Evolutionary conservation across 2,113 vertebrate genomes (phyloP).

Genomic region (Struthio camelus): DNA sequence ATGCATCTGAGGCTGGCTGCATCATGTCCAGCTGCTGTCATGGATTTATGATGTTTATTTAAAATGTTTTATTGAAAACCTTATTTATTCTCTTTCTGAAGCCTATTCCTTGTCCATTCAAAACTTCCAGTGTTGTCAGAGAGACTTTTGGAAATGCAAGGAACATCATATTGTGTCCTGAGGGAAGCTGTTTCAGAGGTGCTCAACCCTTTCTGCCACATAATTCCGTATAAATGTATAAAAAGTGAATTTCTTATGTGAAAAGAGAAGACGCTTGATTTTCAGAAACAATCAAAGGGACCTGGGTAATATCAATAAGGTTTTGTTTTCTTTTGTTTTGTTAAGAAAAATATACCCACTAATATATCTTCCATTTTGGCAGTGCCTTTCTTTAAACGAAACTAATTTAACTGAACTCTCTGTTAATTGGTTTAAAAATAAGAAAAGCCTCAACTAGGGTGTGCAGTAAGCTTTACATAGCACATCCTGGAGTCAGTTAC

Average conservation of each 20-base stretch:
- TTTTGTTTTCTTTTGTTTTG: conserved; percentile 9
- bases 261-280: background rate
- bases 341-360: background rate
- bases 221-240: background rate
- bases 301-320: background rate
- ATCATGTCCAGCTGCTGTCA: background rate
- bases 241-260: background rate
- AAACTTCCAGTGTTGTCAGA: background rate
- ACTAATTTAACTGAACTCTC: conserved; percentile 44
- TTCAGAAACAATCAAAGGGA: background rate
- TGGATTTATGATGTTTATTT: background rate
- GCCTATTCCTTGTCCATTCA: background rate
- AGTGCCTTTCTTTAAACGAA: conserved; percentile 46
- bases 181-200: background rate
- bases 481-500: conserved; percentile 81
- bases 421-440: conserved; percentile 80
- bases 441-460: conserved; percentile 64
- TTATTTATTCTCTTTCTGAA: background rate
- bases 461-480: conserved; percentile 72
- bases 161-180: background rate
- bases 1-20: background rate
- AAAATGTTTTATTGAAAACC: background rate
- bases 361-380: background rate
- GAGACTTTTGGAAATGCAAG: background rate
- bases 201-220: background rate